A percentile compares a stretch with the other conserved stretches of the same genome.
phyloP scores from a whole-genome alignment of 2,113 vertebrate species.

The Cyanoderma ruficeps region DNA sequence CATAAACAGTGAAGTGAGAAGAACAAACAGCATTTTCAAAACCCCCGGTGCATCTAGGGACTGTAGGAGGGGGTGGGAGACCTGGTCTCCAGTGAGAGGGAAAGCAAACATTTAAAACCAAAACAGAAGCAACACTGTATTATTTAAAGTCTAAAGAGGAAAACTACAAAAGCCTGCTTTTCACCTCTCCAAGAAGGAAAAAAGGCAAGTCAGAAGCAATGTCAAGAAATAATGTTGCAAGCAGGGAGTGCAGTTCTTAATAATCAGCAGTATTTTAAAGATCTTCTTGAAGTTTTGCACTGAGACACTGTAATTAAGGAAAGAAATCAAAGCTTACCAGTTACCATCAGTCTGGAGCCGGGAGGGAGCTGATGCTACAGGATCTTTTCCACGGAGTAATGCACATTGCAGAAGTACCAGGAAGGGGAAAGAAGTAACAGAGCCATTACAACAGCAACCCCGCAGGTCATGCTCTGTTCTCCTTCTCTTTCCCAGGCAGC shows the following conservation, averaged over 20 bases:
- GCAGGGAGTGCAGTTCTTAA: neutral
- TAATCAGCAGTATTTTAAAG: conserved; percentile 27
- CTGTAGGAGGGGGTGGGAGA: neutral
- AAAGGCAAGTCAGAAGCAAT: neutral
- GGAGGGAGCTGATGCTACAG: neutral
- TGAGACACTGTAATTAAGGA: conserved; percentile 44
- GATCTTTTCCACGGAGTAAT: neutral
- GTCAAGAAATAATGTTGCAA: neutral
- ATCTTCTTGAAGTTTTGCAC: conserved; percentile 37
- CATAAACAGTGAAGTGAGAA: conserved; percentile 34
- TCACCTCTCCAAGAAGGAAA: neutral
- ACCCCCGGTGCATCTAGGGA: neutral
- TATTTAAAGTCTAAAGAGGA: neutral
- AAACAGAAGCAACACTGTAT: neutral
- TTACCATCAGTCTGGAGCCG: neutral
- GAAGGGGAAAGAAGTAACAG: neutral
- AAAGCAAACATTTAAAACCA: neutral
- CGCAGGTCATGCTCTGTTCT: accelerated
- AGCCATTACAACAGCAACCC: neutral
- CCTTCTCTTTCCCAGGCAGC: neutral
- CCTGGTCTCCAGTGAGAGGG: neutral
- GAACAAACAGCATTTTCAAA: conserved; percentile 15
- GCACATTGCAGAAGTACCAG: neutral
- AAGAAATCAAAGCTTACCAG: conserved; percentile 53
- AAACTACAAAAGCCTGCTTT: neutral